Evolutionary conservation across 1,140 invertebrate genomes (phyloP), one percentile per base, ranked within the genome.

Genomic region (Drosophila kanapiae): DNA sequence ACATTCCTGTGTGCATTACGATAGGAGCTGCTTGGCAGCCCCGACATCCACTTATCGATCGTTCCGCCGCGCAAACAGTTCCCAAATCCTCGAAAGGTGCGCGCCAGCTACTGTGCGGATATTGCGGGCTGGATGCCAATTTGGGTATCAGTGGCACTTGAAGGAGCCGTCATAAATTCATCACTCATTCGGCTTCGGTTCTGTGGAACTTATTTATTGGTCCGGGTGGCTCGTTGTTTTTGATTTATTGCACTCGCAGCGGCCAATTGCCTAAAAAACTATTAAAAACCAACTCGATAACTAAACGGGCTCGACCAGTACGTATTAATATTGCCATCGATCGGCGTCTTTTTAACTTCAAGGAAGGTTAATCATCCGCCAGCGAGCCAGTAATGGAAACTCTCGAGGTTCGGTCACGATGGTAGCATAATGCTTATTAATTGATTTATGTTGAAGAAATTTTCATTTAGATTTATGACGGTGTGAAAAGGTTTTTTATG

Each of bases 401-500:
- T 58, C 37, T 43, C 33, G 29, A 57, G 27, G 33, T 43, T 42
- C 35, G 38, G 16, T 62, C 53, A 47, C 74, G 78, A 80, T 81
- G 69, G 62, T 61, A 63, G 63, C 59, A 65, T 75, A 80, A 75
- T 74, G 62, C 78, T 81, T 78, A 84, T 84, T 80, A 88, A 87
- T 84, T 69, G 69, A 79, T 77, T 80, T 82, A 87, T 83, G 61
- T 60, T 56, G 57, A 68, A 60, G 57, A 48, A 80, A 43, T 45
- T 70, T 84, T 58, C 61, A 70, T 63, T 75, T 54, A 80, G 80
- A 87, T 87, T 87, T 87, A 87, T 87, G 83, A 68, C 31, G 78
- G 78, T 87, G 83, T 88, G 81, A 88, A 90, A 87, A 88, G 84
- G 80, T 80, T 78, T 80, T 87, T 87, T 82, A 83, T 63, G 38